A percentile compares a stretch with the other conserved stretches of the same genome.
Conservation (phyloP, 2,888 invertebrate species). For the Philhelius pedissequus region DNA sequence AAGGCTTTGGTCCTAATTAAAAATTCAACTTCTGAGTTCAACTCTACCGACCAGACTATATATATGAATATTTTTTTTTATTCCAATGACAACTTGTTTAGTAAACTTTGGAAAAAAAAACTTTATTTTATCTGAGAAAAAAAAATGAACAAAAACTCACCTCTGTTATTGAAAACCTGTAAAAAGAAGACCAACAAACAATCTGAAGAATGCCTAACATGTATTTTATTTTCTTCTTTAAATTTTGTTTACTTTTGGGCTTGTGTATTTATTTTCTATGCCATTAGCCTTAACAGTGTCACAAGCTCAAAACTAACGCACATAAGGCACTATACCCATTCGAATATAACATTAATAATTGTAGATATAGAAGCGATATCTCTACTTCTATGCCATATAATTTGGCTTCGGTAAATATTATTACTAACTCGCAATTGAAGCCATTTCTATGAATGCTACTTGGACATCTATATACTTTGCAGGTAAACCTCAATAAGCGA, state of each 20-base stretch:
- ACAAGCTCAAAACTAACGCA: neutral
- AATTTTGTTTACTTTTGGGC: neutral
- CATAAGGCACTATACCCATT: too few relatives aligned
- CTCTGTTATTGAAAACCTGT: neutral
- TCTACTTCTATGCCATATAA: neutral
- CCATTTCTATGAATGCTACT: neutral
- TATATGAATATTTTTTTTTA: neutral
- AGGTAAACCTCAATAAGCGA: neutral
- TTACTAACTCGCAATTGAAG: neutral
- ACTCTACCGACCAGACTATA: neutral
- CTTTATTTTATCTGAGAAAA: neutral
- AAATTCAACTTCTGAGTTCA: too few relatives aligned
- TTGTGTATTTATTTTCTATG: neutral
- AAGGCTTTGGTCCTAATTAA: too few relatives aligned
- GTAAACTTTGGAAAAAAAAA: neutral
- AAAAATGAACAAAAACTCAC: neutral
- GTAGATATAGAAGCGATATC: neutral
- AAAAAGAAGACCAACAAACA: neutral
- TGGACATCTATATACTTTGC: too few relatives aligned
- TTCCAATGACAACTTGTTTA: neutral
- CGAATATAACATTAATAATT: neutral
- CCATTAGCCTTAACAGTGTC: neutral
- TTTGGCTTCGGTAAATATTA: neutral
- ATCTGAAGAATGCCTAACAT: neutral
- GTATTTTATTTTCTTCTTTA: neutral